These are phyloP conservation scores for Eupithecia pulchellata DNA, from an alignment of 2,888 invertebrate species.

Conservation along the genomic window DNA sequence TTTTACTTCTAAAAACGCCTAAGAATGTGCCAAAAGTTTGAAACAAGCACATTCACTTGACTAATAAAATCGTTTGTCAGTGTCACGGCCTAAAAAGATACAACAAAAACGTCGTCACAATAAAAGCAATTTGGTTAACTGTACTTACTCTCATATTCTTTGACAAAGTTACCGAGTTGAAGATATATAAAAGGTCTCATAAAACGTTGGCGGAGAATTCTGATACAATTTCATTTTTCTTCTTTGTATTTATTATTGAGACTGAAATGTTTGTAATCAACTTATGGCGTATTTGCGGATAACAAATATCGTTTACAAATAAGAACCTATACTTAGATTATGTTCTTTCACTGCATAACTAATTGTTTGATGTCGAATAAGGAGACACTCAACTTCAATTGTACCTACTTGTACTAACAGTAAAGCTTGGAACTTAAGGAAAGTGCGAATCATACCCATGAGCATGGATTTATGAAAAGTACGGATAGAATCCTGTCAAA, in stretches of 20 bases:
- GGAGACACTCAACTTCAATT: too few species aligned
- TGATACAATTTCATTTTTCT: conserved; percentile 50
- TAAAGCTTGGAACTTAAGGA: not conserved
- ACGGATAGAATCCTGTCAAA: too few species aligned
- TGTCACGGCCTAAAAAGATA: conserved; percentile 50
- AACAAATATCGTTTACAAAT: not conserved
- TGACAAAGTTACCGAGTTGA: conserved; percentile 50
- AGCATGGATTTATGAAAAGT: not conserved
- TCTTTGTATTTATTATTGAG: conserved; percentile 51
- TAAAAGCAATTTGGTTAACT: conserved; percentile 64
- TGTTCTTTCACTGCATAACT: not conserved
- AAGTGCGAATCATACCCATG: not conserved
- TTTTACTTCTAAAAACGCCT: conserved; percentile 8
- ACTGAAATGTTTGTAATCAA: conserved; percentile 3
- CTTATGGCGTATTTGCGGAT: not conserved
- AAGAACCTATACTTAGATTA: not conserved
- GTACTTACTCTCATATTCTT: conserved; percentile 56
- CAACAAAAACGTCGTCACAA: conserved; percentile 53
- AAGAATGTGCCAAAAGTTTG: conserved; percentile 37
- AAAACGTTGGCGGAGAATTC: conserved; percentile 49
- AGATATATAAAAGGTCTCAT: conserved; percentile 51
- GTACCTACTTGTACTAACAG: not conserved
- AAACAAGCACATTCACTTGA: conserved; percentile 45
- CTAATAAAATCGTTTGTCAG: conserved; percentile 58
- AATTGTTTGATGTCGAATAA: too few species aligned